Conservation (phyloP, 2,113 vertebrate genomes). For the Clarias magur region DNA sequence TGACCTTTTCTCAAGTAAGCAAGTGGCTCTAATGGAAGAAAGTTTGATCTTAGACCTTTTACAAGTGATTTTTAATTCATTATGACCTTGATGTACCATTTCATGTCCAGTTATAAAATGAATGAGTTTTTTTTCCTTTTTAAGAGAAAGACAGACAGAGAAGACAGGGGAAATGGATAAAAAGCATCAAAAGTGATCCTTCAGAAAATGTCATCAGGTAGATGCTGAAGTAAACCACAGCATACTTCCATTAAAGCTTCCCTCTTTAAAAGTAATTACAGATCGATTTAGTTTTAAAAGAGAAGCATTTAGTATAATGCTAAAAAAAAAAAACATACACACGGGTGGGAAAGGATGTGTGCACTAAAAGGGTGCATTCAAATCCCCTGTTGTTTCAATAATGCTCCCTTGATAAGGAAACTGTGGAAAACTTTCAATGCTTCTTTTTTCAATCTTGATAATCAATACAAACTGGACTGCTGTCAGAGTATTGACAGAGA, state of each 20-base stretch:
- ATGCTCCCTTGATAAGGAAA: background rate
- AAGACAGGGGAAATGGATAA: constrained; percentile 23
- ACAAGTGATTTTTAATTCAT: constrained; percentile 42
- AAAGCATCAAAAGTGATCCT: constrained; percentile 46
- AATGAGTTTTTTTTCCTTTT: constrained; percentile 28
- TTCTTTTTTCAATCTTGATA: background rate
- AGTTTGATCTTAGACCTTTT: constrained; percentile 35
- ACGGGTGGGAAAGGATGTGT: constrained; percentile 24
- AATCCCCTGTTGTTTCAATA: background rate
- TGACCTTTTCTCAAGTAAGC: background rate
- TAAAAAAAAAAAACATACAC: background rate
- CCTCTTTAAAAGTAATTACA: constrained; percentile 31
- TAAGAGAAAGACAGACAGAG: constrained; percentile 5
- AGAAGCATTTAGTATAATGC: constrained; percentile 18
- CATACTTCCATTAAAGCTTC: constrained; percentile 22
- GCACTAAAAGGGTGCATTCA: background rate
- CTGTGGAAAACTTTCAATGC: background rate
- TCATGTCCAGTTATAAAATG: constrained; percentile 45
- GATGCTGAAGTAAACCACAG: constrained; percentile 15
- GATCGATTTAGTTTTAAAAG: constrained; percentile 40
- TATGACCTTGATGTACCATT: constrained; percentile 24
- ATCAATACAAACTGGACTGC: background rate
- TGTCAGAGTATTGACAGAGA: background rate
- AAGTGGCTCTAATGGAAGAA: background rate
- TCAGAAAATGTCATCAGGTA: constrained; percentile 39